Evolutionary conservation across 1,140 invertebrate genomes (phyloP), one percentile per base, ranked within the genome.

Genomic region (Diachasma alloeum): DNA sequence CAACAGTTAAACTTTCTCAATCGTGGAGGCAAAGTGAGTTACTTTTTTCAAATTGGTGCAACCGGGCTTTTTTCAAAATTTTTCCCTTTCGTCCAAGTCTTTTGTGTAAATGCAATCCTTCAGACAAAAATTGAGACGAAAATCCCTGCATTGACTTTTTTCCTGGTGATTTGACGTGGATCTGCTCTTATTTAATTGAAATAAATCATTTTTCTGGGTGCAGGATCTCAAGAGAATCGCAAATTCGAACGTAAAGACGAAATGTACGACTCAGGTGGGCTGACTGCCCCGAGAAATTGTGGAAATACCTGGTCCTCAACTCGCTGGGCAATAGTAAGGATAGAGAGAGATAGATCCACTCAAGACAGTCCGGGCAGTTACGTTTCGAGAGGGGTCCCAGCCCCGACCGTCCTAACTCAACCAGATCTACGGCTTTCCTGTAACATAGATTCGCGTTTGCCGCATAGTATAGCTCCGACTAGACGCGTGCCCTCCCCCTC

Each of bases 361-460:
- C 67, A 53, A 71, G 73, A 68, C 78, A 76, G 78, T 46, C 26
- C 19, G 6, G 39, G 66, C 48, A 78, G 72, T 72, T 68, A 76
- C 69, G 53, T 72, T 36, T 69, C 63, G 69, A 76, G 59, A 69
- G 75, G 48, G 48, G 68, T 79, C 70, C 71, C 67, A 36, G 37
- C 70, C 15, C 31, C 68, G 75, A 56, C 37, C 68, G 72, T 80
- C 75, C 76, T 77, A 80, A 78, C 79, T 80, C 76, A 80, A 71
- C 53, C 73, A 80, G 79, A 80, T 80, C 73, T 80, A 80, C 79
- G 79, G 70, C 76, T 76, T 80, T 80, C 79, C 79, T 80, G 79
- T 77, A 80, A 80, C 79, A 80, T 80, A 80, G 79, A 80, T 80
- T 77, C 76, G 76, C 79, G 76, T 80, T 80, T 80, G 79, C 79